Conservation (phyloP, 2,113 vertebrate species). For the Hydrolagus affinis region DNA sequence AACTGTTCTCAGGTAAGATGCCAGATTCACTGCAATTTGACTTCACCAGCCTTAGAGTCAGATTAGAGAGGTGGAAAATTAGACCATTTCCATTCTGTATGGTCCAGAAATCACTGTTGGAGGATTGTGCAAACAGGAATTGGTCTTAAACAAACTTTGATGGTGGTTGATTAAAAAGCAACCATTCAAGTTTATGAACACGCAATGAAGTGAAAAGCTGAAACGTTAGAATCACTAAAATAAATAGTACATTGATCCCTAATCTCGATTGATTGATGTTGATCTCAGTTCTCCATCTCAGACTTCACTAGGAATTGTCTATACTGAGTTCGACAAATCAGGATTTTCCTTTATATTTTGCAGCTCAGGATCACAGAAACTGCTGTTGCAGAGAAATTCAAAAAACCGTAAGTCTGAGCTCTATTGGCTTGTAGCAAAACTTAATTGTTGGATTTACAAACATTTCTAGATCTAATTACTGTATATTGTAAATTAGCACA, state of each 20-base stretch:
- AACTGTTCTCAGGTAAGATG: too few relatives aligned
- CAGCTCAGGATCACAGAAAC: neutral
- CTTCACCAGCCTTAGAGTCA: too few relatives aligned
- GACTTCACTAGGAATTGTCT: neutral
- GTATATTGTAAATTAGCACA: too few relatives aligned
- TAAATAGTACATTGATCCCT: neutral
- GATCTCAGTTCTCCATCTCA: neutral
- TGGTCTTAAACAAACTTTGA: too few relatives aligned
- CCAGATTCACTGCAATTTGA: too few relatives aligned
- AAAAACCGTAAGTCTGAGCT: constrained; percentile 4
- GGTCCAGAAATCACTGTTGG: too few relatives aligned
- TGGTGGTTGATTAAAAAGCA: neutral
- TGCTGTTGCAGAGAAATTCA: constrained; percentile 23
- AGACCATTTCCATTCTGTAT: too few relatives aligned
- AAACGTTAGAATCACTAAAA: neutral
- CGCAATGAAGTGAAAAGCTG: neutral
- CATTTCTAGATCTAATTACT: neutral
- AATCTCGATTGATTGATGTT: neutral
- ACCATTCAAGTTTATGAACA: neutral
- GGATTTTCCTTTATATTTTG: neutral
- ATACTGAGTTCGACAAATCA: neutral
- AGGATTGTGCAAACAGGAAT: too few relatives aligned
- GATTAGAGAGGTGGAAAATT: too few relatives aligned
- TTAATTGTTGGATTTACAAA: neutral
- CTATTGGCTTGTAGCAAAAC: neutral